Base-by-base conservation (phyloP, 1,140 invertebrate species). In the Calephelis nemesis region DNA sequence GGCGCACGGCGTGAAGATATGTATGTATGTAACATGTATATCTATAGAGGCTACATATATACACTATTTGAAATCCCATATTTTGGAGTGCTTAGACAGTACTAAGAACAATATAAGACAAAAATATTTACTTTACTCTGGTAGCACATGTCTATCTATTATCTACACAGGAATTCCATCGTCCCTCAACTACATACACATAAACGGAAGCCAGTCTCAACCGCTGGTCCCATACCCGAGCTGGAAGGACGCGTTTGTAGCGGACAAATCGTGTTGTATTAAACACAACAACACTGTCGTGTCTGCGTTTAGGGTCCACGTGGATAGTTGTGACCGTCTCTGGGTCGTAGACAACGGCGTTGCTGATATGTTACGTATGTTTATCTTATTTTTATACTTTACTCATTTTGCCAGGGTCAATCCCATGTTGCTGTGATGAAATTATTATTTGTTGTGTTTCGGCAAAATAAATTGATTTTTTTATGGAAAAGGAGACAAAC, bases 171-270 rank as follows among this genome's bases (percentile, higher is more conserved):
- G 85, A 13, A 77, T 87, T n/a, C 89, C 93, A 4, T 82, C 93
- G 0, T 93, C 92, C 62, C 78, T 94, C 13, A 94, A 94, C 79
- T 93, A 91, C 68, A 78, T 94, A 19, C 71, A 77, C 42, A 12
- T 91, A 7, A 83, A 92, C 11, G 91, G 83, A 0, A 92, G 79
- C 49, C 92, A 93, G 71, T 93, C 94, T 8, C 95, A 95, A 7
- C 88, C 87, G 0, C 74, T 96, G 42, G 93, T 84, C 47, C 95
- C 96, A 0, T 96, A 94, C 73, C 95, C 95, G 0, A 95, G 93
- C 40, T 96, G 95, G 95, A 92, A 93, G 58, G 93, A 94, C 0
- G 95, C 95, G 68, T 92, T 92, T 47, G 71, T 94, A 1, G 89
- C 92, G 0, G 84, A 82, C 45, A 83, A 84, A 12, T 86, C 78